Evolutionary conservation across 2,797 vertebrate species (phyloP), one percentile per base, ranked within the genome.

Genomic region (Enteromius afrohamiltoni): DNA sequence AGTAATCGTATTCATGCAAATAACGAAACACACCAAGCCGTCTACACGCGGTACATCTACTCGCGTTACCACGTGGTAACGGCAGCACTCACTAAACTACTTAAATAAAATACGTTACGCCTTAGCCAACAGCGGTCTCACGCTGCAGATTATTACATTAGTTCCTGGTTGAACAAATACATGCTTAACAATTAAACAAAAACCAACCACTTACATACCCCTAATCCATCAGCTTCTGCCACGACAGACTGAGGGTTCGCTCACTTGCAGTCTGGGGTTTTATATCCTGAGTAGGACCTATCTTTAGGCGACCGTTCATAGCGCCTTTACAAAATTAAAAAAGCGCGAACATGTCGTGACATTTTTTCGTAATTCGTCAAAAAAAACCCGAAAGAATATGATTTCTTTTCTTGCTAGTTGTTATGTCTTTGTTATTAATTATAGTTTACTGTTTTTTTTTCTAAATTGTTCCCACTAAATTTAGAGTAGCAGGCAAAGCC

Each of bases 141-240:
- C 1, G 2, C 2, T 3, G 8, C 2, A 10, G 0, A 75, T 37
- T 6, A 26, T 17, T n/a, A 55, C 11, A 23, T 0, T 37, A 21
- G 31, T 21, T 0, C 1, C 3, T 3, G 2, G 1, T 21, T 37
- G 17, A 75, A 42, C 3, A 34, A 2, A 21, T 21, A 21, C 53
- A 16, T 19, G 31, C 1, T 8, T 42, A 1, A 16, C 0, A 23
- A 0, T 19, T 0, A 23, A 23, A 34, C 0, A 40, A 17, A 2
- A 9, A 37, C 1, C 16, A 21, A 14, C 6, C 1, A 6, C 51
- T 80, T 60, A 80, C 79, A 23, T 11, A 7, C 0, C n/a, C 2
- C 3, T 0, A 1, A 0, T 0, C 0, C 1, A 47, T 3, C 5
- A 0, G 0, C 0, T 2, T 3, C 3, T 1, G 3, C 7, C 34